Evolutionary conservation across 2,797 vertebrate genomes (phyloP).

Genomic region (Hippopotamyrus pictus): DNA sequence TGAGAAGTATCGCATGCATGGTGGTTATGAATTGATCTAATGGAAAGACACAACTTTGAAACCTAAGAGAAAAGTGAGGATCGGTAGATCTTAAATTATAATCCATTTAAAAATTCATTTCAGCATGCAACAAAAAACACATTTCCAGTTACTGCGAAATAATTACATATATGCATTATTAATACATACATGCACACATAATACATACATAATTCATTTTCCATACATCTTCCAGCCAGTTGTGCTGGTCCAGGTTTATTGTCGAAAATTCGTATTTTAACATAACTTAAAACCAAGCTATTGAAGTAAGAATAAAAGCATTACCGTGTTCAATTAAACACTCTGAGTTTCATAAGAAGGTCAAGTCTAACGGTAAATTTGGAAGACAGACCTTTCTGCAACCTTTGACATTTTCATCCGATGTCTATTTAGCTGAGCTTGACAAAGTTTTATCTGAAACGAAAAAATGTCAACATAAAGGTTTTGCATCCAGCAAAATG

Average conservation of each 20-base stretch:
- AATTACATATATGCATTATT: not conserved
- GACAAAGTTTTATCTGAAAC: conserved; percentile 94
- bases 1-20: conserved; percentile 28
- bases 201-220: not conserved
- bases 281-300: not conserved
- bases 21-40: not conserved
- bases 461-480: conserved; percentile 30
- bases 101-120: not conserved
- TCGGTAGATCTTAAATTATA: not conserved
- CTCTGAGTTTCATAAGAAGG: not conserved
- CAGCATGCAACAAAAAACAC: not conserved
- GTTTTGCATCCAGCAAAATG: not conserved
- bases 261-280: not conserved
- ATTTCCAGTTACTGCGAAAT: not conserved
- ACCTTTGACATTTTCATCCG: conserved; percentile 99
- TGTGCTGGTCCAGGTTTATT: not conserved
- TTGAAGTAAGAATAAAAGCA: not conserved
- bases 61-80: not conserved
- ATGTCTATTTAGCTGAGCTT: conserved; percentile 93
- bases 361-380: not conserved
- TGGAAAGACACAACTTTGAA: not conserved
- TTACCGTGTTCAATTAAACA: not conserved
- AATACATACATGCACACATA: not conserved
- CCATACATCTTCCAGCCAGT: not conserved
- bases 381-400: conserved; percentile 80